Conservation (phyloP, 2,888 invertebrate species). For the Cryptocephalus moraei region DNA sequence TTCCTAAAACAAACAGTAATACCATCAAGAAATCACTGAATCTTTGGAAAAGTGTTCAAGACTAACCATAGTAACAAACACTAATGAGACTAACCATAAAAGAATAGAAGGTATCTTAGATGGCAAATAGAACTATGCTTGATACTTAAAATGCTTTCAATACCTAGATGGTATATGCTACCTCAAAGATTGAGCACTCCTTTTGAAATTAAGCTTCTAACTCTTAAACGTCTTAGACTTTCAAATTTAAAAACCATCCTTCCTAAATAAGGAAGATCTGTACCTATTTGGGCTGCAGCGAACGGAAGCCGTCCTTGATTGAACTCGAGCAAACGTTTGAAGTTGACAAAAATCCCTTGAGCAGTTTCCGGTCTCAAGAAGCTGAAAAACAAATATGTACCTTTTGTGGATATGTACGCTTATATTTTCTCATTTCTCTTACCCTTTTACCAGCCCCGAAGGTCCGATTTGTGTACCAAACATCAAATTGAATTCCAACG, state of each 20-base stretch:
- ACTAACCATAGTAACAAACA: too few species aligned
- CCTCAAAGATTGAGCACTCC: too few species aligned
- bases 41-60: too few species aligned
- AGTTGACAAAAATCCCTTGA: conserved; percentile 99
- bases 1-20: conserved; percentile 42
- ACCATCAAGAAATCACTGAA: background rate
- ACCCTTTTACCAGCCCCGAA: conserved; percentile 85
- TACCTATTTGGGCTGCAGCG: conserved; percentile 97
- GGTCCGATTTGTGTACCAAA: conserved; percentile 98
- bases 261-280: background rate
- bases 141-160: too few species aligned
- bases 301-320: conserved; percentile 95
- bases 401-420: background rate
- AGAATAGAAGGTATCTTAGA: too few species aligned
- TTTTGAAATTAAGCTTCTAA: too few species aligned
- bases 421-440: conserved; percentile 11
- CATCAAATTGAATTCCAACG: conserved; percentile 98
- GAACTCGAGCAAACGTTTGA: conserved; percentile 93
- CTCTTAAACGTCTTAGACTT: too few species aligned
- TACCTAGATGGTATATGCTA: too few species aligned
- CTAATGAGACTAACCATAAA: too few species aligned
- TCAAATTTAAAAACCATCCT: too few species aligned
- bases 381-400: conserved; percentile 33
- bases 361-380: conserved; percentile 97
- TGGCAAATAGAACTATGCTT: too few species aligned